phyloP scores from a whole-genome alignment of 2,113 vertebrate species.

The Eolophus roseicapilla region DNA sequence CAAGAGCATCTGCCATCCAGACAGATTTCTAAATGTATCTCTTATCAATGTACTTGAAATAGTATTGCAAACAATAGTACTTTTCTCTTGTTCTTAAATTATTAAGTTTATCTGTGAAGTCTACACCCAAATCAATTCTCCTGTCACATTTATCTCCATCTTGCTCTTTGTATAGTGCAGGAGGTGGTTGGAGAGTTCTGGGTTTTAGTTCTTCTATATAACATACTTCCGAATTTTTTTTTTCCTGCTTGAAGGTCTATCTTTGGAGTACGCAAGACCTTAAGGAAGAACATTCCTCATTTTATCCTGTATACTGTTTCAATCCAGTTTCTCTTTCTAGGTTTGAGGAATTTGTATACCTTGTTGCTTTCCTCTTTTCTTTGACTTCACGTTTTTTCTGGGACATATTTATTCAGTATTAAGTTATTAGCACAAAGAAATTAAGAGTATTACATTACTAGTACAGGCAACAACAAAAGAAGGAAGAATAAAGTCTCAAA shows the following conservation, averaged over 20 bases:
- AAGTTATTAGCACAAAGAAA: neutral
- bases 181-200: neutral
- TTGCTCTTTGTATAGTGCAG: neutral
- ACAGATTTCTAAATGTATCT: conserved; percentile 10
- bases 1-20: neutral
- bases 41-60: neutral
- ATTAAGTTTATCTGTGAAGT: neutral
- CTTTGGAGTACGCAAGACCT: neutral
- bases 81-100: conserved; percentile 1
- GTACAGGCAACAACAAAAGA: neutral
- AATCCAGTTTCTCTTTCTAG: neutral
- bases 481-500: neutral
- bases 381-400: neutral
- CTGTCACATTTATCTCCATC: neutral
- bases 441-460: neutral
- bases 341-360: neutral
- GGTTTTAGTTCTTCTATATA: neutral
- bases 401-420: neutral
- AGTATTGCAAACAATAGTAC: neutral
- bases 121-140: neutral
- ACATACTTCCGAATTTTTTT: neutral
- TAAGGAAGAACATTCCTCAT: neutral
- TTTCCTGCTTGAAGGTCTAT: neutral
- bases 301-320: neutral
- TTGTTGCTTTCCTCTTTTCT: neutral